Evolutionary conservation across 1,140 invertebrate species (phyloP).

Genomic region (Littorina saxatilis): DNA sequence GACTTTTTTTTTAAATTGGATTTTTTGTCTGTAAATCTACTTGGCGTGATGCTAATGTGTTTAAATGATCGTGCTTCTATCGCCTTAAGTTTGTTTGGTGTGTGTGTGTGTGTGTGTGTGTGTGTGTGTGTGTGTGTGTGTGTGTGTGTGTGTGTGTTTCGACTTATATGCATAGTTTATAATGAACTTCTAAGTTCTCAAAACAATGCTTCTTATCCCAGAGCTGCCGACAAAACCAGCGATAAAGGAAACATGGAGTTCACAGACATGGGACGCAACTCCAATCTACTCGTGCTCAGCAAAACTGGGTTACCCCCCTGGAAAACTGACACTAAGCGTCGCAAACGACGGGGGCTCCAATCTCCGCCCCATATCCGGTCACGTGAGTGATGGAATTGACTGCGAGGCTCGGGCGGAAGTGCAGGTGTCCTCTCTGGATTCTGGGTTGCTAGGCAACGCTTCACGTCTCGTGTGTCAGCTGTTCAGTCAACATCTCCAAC

Average conservation of each 20-base stretch:
- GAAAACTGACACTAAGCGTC: constrained; percentile 5
- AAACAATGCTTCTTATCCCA: no score
- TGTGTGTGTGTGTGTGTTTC: neutral
- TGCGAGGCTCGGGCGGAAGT: neutral
- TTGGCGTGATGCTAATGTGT: no score
- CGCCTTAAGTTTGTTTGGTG: no score
- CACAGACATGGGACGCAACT: constrained; percentile 24
- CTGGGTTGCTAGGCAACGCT: constrained; percentile 14
- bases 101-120: neutral
- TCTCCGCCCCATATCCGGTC: neutral
- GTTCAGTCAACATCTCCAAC: constrained; percentile 15
- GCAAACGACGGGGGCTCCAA: neutral
- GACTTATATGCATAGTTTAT: no score
- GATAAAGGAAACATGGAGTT: neutral
- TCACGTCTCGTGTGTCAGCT: constrained; percentile 28
- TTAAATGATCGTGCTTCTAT: no score
- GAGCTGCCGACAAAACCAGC: constrained; percentile 22
- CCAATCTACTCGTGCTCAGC: constrained; percentile 25
- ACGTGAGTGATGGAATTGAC: neutral
- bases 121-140: neutral
- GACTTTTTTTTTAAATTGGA: no score
- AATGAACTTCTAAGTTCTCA: no score
- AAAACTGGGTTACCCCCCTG: constrained; percentile 27
- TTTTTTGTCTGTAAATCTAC: no score
- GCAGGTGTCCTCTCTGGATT: neutral